phyloP scores from a whole-genome alignment of 1,140 invertebrate genomes.

The Camponotus vicinus region DNA sequence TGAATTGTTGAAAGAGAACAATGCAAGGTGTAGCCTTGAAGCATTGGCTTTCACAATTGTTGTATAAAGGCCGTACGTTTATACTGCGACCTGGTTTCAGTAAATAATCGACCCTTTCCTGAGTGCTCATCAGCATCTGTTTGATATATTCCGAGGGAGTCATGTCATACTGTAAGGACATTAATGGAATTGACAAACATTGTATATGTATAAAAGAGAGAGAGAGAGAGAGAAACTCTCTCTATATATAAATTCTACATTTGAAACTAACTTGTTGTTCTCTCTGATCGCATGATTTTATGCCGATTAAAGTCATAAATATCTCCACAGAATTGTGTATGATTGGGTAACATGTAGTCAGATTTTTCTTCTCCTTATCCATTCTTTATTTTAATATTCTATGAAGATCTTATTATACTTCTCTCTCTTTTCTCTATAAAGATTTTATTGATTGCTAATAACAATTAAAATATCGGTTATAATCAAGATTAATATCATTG shows the following conservation, averaged over 20 bases:
- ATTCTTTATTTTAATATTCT: constrained; percentile 38
- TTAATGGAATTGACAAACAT: constrained; percentile 43
- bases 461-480: constrained; percentile 10
- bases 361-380: background rate
- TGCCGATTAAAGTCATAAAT: background rate
- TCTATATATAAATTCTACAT: background rate
- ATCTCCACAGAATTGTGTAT: constrained; percentile 9
- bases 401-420: background rate
- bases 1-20: constrained; percentile 84
- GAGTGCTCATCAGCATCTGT: constrained; percentile 73
- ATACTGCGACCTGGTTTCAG: constrained; percentile 53
- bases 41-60: background rate
- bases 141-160: constrained; percentile 77
- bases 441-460: background rate
- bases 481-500: background rate
- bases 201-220: background rate
- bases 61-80: background rate
- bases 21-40: constrained; percentile 80
- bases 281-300: background rate
- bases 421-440: background rate
- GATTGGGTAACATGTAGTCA: background rate
- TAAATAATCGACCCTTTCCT: constrained; percentile 70
- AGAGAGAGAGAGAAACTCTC: too few relatives aligned
- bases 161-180: constrained; percentile 40
- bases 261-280: constrained; percentile 41